Evolutionary conservation across 2,888 invertebrate species (phyloP).

Genomic region (Metalampra italica): DNA sequence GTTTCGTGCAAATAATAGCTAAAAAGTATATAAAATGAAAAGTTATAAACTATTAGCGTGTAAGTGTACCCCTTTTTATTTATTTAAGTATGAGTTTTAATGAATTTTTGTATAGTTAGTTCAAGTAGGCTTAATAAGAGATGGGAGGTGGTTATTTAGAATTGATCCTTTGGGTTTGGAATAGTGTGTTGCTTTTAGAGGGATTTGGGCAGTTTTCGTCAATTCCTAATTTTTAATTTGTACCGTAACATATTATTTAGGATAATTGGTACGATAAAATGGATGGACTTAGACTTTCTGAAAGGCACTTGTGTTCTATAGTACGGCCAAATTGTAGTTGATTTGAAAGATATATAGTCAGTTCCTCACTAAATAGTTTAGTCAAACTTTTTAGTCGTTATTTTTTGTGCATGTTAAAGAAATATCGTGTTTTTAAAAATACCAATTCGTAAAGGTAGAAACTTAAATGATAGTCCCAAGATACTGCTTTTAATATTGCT

Average conservation of each 20-base stretch:
- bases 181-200: conserved; percentile 14
- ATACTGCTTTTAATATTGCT: conserved; percentile 11
- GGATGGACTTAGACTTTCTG: conserved; percentile 2
- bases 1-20: conserved; percentile 49
- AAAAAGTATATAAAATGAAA: conserved; percentile 50
- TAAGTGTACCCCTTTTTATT: conserved; percentile 66
- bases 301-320: conserved; percentile 33
- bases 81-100: conserved; percentile 46
- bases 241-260: conserved; percentile 21
- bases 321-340: conserved; percentile 40
- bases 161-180: conserved; percentile 16
- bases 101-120: conserved; percentile 40
- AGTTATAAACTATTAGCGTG: conserved; percentile 63
- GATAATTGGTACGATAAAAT: conserved; percentile 3
- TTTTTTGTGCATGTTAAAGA: conserved; percentile 15
- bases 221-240: conserved; percentile 49
- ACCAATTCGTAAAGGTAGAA: conserved; percentile 1
- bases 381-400: conserved; percentile 25
- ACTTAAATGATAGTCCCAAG: not conserved
- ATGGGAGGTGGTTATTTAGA: conserved; percentile 8
- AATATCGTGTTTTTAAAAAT: conserved; percentile 2
- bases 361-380: conserved; percentile 32
- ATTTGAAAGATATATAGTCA: conserved; percentile 27
- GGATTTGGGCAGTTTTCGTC: conserved; percentile 36
- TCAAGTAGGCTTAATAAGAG: conserved; percentile 9